phyloP scores from a whole-genome alignment of 2,113 vertebrate genomes.

The Forbesichthys agassizii region DNA sequence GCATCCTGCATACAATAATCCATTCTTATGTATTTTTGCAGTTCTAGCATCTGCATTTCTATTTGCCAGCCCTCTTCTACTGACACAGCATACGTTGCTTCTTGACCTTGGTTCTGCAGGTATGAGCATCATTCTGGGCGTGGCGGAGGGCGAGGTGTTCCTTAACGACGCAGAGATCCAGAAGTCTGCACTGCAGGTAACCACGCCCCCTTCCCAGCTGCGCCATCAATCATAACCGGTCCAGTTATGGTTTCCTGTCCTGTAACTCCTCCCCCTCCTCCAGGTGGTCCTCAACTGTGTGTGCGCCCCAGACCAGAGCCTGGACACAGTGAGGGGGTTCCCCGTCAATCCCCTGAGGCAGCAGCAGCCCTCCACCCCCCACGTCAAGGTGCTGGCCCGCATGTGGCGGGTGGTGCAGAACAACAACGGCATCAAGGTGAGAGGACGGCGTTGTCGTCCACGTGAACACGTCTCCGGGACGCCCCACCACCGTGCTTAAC shows the following conservation, averaged over 20 bases:
- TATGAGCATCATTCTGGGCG: constrained; percentile 94
- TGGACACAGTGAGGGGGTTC: constrained; percentile 87
- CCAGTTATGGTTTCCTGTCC: not conserved
- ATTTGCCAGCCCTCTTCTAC: too few species aligned
- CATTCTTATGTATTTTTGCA: too few species aligned
- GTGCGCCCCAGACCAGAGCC: constrained; percentile 90
- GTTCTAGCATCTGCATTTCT: too few species aligned
- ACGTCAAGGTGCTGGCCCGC: constrained; percentile 85
- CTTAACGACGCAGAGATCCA: constrained; percentile 95
- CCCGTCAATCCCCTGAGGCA: constrained; percentile 76
- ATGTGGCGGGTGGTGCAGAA: constrained; percentile 98
- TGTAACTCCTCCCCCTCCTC: not conserved
- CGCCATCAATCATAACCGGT: not conserved
- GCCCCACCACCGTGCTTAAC: not conserved
- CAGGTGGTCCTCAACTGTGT: constrained; percentile 94
- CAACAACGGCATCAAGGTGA: constrained; percentile 94
- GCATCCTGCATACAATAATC: too few species aligned
- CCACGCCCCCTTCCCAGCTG: not conserved
- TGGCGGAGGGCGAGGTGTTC: constrained; percentile 94
- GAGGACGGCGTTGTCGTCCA: not conserved
- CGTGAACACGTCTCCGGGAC: too few species aligned
- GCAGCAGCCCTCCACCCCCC: constrained; percentile 76
- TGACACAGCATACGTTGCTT: not conserved
- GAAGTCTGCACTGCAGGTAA: constrained; percentile 91
- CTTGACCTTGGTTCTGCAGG: constrained; percentile 67